phyloP scores from a whole-genome alignment of 1,140 invertebrate species.

The Rhagoletis zephyria region DNA sequence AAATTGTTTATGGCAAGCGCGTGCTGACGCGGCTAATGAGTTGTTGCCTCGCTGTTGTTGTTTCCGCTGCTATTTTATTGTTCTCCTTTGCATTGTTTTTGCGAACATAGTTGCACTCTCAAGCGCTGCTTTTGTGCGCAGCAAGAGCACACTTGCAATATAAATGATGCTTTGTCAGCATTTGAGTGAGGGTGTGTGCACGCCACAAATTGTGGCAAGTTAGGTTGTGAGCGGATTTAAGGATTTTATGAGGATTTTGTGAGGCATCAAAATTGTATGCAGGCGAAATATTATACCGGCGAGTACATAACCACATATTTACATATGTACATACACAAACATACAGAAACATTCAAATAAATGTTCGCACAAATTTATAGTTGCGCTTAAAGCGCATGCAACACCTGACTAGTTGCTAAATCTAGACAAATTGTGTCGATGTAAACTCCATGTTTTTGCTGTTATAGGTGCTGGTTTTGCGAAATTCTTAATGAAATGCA shows the following conservation, averaged over 20 bases:
- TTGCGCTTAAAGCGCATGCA: too few species aligned
- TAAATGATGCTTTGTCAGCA: neutral
- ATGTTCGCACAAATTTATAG: too few species aligned
- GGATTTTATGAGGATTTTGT: neutral
- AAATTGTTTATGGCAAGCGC: slow-evolving; percentile 48
- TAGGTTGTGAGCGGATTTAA: neutral
- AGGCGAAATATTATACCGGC: neutral
- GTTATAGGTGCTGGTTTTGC: neutral
- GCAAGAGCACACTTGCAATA: neutral
- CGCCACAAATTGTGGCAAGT: neutral
- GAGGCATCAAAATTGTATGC: neutral
- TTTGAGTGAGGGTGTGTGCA: neutral
- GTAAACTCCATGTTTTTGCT: neutral
- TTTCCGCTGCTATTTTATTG: neutral
- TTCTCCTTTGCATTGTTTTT: neutral
- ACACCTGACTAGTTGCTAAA: too few species aligned
- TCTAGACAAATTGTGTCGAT: neutral
- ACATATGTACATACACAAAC: neutral
- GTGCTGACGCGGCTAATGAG: slow-evolving; percentile 40
- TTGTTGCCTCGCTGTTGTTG: neutral
- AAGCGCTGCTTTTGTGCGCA: neutral
- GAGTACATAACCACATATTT: neutral
- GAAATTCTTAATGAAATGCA: neutral
- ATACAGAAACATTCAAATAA: too few species aligned
- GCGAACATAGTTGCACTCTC: neutral